Percentiles rank a stretch among this genome's conserved stretches.
Evolutionary conservation across 2,888 invertebrate species (phyloP).

Genomic region (Silvanus unidentatus): DNA sequence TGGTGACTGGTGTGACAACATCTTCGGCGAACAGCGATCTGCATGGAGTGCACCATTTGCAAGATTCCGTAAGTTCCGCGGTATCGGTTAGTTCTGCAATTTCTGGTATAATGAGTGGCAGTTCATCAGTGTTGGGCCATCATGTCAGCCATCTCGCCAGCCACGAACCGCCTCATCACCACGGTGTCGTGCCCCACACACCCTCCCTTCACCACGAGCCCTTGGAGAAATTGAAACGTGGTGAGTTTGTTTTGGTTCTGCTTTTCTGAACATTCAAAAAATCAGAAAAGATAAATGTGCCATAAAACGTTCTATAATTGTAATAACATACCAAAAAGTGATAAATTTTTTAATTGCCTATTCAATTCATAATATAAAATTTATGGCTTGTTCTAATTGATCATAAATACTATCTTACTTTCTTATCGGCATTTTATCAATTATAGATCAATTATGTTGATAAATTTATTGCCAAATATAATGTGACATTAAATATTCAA

Average conservation of each 20-base stretch:
- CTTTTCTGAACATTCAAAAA: too few species aligned
- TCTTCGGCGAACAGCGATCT: slow-evolving; percentile 49
- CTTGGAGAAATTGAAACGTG: slow-evolving; percentile 72
- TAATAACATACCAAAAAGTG: too few species aligned
- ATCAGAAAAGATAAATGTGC: too few species aligned
- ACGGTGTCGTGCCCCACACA: slow-evolving; percentile 57
- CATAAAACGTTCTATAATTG: too few species aligned
- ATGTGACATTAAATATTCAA: too few species aligned
- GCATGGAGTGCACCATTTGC: slow-evolving; percentile 50
- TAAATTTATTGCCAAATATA: too few species aligned
- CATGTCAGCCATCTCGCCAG: slow-evolving; percentile 35
- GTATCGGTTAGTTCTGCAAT: slow-evolving; percentile 55
- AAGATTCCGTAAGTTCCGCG: slow-evolving; percentile 43
- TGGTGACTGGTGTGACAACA: slow-evolving; percentile 56
- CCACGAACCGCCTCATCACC: slow-evolving; percentile 51
- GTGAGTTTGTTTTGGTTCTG: slow-evolving; percentile 52
- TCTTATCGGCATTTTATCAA: too few species aligned
- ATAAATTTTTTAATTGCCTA: too few species aligned
- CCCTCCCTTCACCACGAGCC: slow-evolving; percentile 60
- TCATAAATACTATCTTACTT: too few species aligned
- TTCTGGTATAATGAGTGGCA: slow-evolving; percentile 53
- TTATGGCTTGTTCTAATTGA: too few species aligned
- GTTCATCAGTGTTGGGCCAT: slow-evolving; percentile 48
- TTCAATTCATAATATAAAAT: too few species aligned
- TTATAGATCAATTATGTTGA: too few species aligned